Evolutionary conservation across 2,113 vertebrate genomes (phyloP).

Genomic region (Salvator merianae): DNA sequence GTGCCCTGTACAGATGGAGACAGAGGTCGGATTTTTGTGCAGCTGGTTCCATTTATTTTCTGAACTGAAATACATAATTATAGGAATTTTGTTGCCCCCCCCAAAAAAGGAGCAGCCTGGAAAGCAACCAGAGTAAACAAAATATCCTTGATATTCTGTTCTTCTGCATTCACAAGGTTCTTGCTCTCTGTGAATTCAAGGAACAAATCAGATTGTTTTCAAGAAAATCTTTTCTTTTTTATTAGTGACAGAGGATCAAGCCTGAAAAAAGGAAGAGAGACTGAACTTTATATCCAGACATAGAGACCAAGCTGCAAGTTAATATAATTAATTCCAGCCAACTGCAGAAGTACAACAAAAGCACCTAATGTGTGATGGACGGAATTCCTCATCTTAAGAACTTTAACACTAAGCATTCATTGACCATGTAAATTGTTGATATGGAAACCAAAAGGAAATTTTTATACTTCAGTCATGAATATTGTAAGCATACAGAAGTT

Average conservation of each 20-base stretch:
- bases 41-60: background rate
- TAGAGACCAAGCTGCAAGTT: conserved; percentile 6
- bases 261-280: background rate
- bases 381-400: conserved; percentile 27
- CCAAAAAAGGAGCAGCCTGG: too few species aligned
- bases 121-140: too few species aligned
- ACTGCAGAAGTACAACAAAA: conserved; percentile 7
- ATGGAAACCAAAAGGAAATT: conserved; percentile 41
- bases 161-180: background rate
- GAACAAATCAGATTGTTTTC: conserved; percentile 1
- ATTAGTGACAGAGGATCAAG: conserved; percentile 34
- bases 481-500: background rate
- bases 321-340: background rate
- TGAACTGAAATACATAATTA: background rate
- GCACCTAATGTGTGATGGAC: conserved; percentile 3
- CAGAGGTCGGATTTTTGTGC: background rate
- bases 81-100: conserved; percentile 29
- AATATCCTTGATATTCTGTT: background rate
- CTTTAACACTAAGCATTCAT: conserved; percentile 10
- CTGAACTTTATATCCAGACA: background rate
- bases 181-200: background rate
- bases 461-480: background rate
- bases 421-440: background rate
- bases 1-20: background rate
- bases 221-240: conserved; percentile 23